Conservation (phyloP, 1,140 invertebrate species). For the Magallana gigas region DNA sequence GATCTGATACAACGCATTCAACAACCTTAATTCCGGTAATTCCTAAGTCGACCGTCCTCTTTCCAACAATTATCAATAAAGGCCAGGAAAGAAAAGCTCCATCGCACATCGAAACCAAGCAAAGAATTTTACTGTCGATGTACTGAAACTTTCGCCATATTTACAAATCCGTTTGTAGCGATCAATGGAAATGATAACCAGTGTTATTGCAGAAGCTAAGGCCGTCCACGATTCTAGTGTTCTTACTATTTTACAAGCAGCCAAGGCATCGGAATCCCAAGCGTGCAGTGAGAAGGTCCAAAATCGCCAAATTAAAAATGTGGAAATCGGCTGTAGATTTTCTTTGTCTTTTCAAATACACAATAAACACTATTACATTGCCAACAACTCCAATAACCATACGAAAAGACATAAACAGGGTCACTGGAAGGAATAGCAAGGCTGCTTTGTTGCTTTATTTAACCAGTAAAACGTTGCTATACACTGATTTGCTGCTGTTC, state of each 20-base stretch:
- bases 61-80: constrained; percentile 69
- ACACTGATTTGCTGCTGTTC: too few relatives aligned
- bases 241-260: constrained; percentile 70
- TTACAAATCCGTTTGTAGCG: constrained; percentile 72
- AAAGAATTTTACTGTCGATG: constrained; percentile 65
- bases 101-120: constrained; percentile 64
- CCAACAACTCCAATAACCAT: constrained; percentile 70
- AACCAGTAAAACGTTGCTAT: too few relatives aligned
- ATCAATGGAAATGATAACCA: constrained; percentile 73
- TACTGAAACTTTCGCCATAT: constrained; percentile 69
- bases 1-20: constrained; percentile 73
- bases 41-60: constrained; percentile 58
- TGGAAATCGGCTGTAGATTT: constrained; percentile 72
- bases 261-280: constrained; percentile 73
- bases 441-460: too few relatives aligned
- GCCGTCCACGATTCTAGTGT: constrained; percentile 70
- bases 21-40: constrained; percentile 60
- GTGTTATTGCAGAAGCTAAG: constrained; percentile 70
- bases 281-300: constrained; percentile 72
- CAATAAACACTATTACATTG: constrained; percentile 69
- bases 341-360: constrained; percentile 66
- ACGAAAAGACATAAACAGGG: constrained; percentile 67
- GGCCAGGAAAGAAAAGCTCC: constrained; percentile 70
- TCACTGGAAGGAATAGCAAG: constrained; percentile 67
- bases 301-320: constrained; percentile 70